Evolutionary conservation across 1,140 invertebrate species (phyloP), one percentile per base, ranked within the genome.

Genomic region (Lepidurus packardi): DNA sequence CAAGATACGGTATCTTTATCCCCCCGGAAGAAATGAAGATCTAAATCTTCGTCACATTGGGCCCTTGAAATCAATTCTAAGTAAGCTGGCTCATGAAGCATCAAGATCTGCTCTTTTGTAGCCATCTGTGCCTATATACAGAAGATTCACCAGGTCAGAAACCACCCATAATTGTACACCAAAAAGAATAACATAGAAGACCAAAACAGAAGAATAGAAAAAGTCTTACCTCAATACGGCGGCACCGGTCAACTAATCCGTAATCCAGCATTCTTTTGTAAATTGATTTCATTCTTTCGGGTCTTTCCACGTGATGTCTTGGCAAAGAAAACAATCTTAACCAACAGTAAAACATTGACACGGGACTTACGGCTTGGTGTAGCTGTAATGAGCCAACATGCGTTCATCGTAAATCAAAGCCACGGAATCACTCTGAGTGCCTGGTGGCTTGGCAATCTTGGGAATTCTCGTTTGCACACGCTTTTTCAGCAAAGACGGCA

Each of bases 361-460:
- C 43, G 76, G 76, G 79, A 87, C 87, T 88, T 83, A 90, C 89
- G 85, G 83, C 82, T 91, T 89, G 76, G 86, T 86, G 2, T 87
- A 83, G 82, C 90, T 91, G 75, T 85, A 88, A 84, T 96, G 94
- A 79, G 89, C 88, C 79, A 91, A 83, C 93, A 95, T 95, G n/a
- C 86, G 84, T 43, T 90, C 88, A 82, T 95, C 92, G 83, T 92
- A 95, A 8, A 91, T 89, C 77, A 94, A 89, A 79, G 90, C 89
- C 0, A 93, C 88, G 47, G 87, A 85, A 73, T 91, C 83, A 87
- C 82, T 87, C 84, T 13, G 83, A 84, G 16, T 93, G 84, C 81
- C 89, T 88, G 0, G 92, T 93, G 73, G 86, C 89, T 88, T 84
- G 11, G 8, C 21, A 13, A 53, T 42, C 1, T 16, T 75, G 24